Evolutionary conservation across 2,113 vertebrate species (phyloP).

Genomic region (Scopus umbretta): DNA sequence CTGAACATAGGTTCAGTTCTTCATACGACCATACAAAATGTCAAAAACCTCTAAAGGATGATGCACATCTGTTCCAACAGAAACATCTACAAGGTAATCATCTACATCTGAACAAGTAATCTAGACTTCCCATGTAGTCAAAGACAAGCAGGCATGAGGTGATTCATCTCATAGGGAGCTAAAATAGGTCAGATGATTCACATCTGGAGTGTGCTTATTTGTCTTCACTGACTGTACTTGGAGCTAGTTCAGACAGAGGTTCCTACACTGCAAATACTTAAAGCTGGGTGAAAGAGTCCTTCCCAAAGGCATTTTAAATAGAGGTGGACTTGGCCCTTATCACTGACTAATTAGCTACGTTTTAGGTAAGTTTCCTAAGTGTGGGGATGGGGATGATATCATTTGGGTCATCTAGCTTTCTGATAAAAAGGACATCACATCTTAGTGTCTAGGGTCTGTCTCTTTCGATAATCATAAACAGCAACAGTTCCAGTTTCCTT

Average conservation of each 20-base stretch:
- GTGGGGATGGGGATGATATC: not conserved
- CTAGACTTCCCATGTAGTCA: not conserved
- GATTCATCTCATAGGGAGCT: not conserved
- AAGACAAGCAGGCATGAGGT: not conserved
- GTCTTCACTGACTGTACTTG: not conserved
- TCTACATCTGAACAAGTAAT: not conserved
- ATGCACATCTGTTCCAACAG: no score
- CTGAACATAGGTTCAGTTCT: not conserved
- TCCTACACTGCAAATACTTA: not conserved
- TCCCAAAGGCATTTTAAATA: not conserved
- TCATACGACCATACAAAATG: not conserved
- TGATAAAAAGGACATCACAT: not conserved
- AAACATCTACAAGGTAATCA: no score
- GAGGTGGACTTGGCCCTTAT: not conserved
- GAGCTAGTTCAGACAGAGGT: not conserved
- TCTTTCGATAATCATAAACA: not conserved
- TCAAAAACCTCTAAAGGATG: not conserved
- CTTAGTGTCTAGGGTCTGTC: not conserved
- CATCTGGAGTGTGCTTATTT: not conserved
- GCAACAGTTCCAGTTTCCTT: not conserved
- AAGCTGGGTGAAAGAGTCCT: not conserved
- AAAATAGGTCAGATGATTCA: constrained; percentile 26
- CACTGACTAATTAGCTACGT: not conserved
- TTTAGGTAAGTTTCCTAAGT: not conserved
- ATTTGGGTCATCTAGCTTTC: not conserved